phyloP scores from a whole-genome alignment of 2,888 invertebrate species.

The Cantharis rustica region DNA sequence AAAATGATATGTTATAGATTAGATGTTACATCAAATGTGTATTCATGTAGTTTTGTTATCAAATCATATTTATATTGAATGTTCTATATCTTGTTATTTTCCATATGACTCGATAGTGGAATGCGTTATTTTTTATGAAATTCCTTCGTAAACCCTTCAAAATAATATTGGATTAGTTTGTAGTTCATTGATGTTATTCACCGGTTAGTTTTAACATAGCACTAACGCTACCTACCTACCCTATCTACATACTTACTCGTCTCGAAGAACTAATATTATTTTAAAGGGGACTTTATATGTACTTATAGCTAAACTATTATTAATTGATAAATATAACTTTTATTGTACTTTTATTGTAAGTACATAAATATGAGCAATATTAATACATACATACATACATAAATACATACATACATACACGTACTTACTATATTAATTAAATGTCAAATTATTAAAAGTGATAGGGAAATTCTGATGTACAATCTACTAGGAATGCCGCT shows the following conservation, averaged over 20 bases:
- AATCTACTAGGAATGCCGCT: constrained; percentile 32
- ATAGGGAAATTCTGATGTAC: constrained; percentile 45
- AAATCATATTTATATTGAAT: constrained; percentile 43
- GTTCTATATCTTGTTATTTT: constrained; percentile 41
- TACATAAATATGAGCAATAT: constrained; percentile 51
- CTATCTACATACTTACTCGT: neutral
- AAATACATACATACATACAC: constrained; percentile 6
- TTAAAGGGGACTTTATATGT: constrained; percentile 1
- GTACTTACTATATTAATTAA: constrained; percentile 43
- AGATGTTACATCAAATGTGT: constrained; percentile 41
- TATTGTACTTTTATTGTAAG: constrained; percentile 23
- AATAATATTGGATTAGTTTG: neutral
- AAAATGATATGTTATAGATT: constrained; percentile 39
- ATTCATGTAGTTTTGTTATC: constrained; percentile 46
- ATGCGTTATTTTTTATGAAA: constrained; percentile 42
- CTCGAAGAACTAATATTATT: neutral
- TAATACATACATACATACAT: constrained; percentile 33
- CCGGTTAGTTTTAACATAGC: constrained; percentile 1
- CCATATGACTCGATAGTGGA: constrained; percentile 35
- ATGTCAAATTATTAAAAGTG: constrained; percentile 56
- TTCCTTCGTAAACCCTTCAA: constrained; percentile 11
- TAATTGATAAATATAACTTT: constrained; percentile 12
- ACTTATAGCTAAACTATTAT: constrained; percentile 7
- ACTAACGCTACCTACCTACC: neutral
- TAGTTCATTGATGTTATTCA: neutral